Evolutionary conservation across 2,888 invertebrate species (phyloP).

Genomic region (Chymomyza caudatula): DNA sequence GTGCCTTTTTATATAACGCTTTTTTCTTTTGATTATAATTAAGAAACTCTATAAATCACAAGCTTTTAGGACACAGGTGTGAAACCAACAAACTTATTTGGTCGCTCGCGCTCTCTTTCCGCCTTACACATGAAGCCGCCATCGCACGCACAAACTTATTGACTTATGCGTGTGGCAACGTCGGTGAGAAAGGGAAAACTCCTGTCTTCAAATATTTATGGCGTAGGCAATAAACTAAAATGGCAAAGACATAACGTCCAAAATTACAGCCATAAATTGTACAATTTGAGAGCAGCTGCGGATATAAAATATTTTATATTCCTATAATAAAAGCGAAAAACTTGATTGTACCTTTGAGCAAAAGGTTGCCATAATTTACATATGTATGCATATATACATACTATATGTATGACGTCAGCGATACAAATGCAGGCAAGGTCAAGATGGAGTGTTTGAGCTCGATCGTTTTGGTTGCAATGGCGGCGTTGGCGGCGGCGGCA

Average conservation of each 20-base stretch:
- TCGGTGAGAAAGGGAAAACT: constrained; percentile 40
- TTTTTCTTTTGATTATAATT: not conserved
- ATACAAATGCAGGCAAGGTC: not conserved
- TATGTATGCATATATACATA: not conserved
- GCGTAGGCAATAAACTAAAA: constrained; percentile 52
- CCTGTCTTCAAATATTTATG: constrained; percentile 53
- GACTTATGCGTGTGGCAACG: not conserved
- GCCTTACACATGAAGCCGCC: not conserved
- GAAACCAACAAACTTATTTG: not conserved
- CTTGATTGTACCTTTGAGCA: not conserved
- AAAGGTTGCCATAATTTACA: not conserved
- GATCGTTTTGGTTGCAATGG: not conserved
- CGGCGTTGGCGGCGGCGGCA: no score
- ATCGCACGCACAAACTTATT: not conserved
- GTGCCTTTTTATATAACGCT: not conserved
- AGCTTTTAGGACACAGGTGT: not conserved
- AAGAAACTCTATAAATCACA: not conserved
- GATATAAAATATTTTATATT: not conserved
- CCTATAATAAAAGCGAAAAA: not conserved
- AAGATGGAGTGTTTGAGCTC: not conserved
- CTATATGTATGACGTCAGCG: not conserved
- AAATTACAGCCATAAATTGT: constrained; percentile 58
- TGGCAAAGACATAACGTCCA: constrained; percentile 50
- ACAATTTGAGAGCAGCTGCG: constrained; percentile 1
- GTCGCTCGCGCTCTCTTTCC: not conserved